Percentiles rank a stretch among this genome's conserved stretches.
These are phyloP conservation scores for Selene dorsalis DNA, from an alignment of 2,797 vertebrate species.

Conservation along the genomic window DNA sequence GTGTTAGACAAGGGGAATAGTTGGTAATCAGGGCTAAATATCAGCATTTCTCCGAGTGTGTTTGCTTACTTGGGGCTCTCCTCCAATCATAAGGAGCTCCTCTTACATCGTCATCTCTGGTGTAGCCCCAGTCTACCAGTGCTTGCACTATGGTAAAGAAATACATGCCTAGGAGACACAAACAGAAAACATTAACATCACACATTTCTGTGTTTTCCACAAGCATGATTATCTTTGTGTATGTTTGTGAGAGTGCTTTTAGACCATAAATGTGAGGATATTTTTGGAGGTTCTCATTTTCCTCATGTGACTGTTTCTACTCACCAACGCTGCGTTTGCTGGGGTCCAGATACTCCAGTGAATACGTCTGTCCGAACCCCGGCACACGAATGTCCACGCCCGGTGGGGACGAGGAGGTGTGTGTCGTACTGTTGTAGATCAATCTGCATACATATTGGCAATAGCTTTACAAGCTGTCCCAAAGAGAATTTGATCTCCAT, in stretches of 20 bases:
- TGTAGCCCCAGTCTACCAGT: slow-evolving; percentile 93
- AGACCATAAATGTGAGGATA: not conserved
- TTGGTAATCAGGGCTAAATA: not conserved
- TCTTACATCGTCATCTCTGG: slow-evolving; percentile 89
- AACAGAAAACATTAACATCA: not conserved
- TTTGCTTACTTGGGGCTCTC: slow-evolving; percentile 94
- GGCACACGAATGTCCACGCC: slow-evolving; percentile 94
- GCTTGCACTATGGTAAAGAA: slow-evolving; percentile 93
- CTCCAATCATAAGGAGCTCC: slow-evolving; percentile 99
- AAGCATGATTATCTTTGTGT: not conserved
- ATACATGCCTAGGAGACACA: slow-evolving; percentile 89
- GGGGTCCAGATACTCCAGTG: slow-evolving; percentile 96
- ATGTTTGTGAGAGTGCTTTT: slow-evolving; percentile 3
- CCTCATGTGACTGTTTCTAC: slow-evolving; percentile 56
- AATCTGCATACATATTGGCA: slow-evolving; percentile 79
- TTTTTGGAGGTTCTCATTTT: not conserved
- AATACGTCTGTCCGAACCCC: slow-evolving; percentile 93
- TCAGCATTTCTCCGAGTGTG: not conserved
- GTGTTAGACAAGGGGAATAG: not conserved
- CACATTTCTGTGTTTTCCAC: not conserved
- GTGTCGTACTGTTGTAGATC: slow-evolving; percentile 91
- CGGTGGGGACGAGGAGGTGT: slow-evolving; percentile 86
- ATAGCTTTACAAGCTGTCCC: not conserved
- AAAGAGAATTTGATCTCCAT: not conserved
- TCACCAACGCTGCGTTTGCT: slow-evolving; percentile 92